Base-by-base conservation (phyloP, 92 coral and sea anemone species). In the Montipora capitata region DNA sequence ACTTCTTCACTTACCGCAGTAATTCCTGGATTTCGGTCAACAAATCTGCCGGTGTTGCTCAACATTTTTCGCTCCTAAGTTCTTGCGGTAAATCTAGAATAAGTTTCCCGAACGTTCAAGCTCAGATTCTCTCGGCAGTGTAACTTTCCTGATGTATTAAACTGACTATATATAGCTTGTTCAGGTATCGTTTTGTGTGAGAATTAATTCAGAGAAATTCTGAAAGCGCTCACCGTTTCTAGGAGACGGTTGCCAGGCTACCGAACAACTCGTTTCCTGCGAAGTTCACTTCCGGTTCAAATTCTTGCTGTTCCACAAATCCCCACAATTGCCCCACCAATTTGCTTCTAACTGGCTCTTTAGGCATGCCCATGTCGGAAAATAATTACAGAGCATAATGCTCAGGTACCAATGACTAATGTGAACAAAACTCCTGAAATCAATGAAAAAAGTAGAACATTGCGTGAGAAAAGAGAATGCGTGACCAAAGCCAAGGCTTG, bases 1-100 rank as follows among this genome's bases (percentile, higher is more conserved):
- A 1, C 15, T 64, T 38, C 17, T 27, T 68, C 79, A 62, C 96
- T 91, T 95, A 95, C 99, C 81, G 99, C 96, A 43, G 87, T 78
- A 68, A 92, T 94, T 73, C 96, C 97, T 10, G 91, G 94, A 87
- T 94, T 97, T 91, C 99, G 94, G 93, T 97, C 99, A 49, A 94
- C 96, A 65, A 95, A 97, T 87, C 78, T 97, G 4, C 98, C 99
- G 57, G 89, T 76, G 83, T 97, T 97, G 76, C 91, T 95, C 13
- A 96, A 91, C 99, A 97, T 97, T 35, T 92, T 56, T 38, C 11
- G 62, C 40, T 63, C 11, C 61, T 12, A 10, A 42, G 8, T 59
- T 14, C 11, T 76, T 35, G 38, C 49, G 51, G 61, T 54, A 54
- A 54, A 15, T 13, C 39, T 18, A 27, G 35, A 20, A 17, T 9